Percentiles rank a stretch among this genome's conserved stretches.
Evolutionary conservation across 2,888 invertebrate species (phyloP).

Genomic region (Corbicula japonica): DNA sequence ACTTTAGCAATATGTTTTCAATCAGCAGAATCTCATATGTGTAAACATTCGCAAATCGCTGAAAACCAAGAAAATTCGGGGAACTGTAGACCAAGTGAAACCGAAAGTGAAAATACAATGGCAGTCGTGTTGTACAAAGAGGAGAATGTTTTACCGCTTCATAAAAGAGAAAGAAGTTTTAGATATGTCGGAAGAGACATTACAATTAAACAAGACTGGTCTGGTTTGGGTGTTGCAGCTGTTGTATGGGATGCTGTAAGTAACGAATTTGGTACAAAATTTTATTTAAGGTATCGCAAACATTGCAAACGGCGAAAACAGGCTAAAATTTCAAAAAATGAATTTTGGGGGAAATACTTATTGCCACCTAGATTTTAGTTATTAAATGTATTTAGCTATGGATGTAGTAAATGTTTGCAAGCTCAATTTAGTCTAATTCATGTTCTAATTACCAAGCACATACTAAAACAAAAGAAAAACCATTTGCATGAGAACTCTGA

Average conservation of each 20-base stretch:
- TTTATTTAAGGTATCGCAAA: too few species aligned
- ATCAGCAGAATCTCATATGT: not conserved
- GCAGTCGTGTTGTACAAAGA: constrained; percentile 77
- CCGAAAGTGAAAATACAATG: constrained; percentile 16
- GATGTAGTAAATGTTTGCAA: too few species aligned
- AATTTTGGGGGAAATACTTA: too few species aligned
- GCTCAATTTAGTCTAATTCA: too few species aligned
- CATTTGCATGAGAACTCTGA: too few species aligned
- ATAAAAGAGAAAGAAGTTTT: constrained; percentile 74
- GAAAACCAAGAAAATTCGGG: not conserved
- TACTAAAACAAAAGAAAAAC: too few species aligned
- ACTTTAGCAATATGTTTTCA: not conserved
- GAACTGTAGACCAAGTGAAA: not conserved
- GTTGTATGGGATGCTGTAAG: constrained; percentile 86
- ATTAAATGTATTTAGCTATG: too few species aligned
- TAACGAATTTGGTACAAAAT: too few species aligned
- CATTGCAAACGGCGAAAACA: too few species aligned
- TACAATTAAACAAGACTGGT: constrained; percentile 83
- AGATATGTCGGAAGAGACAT: constrained; percentile 73
- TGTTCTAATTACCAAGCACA: too few species aligned
- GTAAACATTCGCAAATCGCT: not conserved
- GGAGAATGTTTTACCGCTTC: constrained; percentile 67
- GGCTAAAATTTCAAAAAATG: too few species aligned
- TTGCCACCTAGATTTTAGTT: too few species aligned
- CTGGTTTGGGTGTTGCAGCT: constrained; percentile 83